Evolutionary conservation across 2,113 vertebrate genomes (phyloP).

Genomic region (Carassius carassius): DNA sequence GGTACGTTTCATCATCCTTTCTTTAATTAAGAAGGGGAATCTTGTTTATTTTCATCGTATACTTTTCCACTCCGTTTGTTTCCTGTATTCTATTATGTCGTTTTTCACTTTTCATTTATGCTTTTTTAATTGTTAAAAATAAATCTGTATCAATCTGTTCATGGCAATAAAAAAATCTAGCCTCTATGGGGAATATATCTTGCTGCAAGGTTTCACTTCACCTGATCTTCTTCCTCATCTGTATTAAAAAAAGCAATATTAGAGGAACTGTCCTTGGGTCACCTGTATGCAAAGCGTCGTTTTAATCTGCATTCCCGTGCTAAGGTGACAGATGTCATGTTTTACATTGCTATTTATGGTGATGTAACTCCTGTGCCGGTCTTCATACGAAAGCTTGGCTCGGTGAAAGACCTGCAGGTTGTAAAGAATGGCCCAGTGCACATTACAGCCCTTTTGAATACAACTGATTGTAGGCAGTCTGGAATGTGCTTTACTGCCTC

Average conservation of each 20-base stretch:
- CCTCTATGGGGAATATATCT: not conserved
- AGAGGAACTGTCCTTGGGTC: not conserved
- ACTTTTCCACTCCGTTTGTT: not conserved
- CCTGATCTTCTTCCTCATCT: not conserved
- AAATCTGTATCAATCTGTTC: not conserved
- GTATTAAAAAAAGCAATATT: not conserved
- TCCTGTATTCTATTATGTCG: not conserved
- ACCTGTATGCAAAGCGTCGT: not conserved
- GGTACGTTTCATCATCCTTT: slow-evolving; percentile 71
- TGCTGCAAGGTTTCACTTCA: not conserved
- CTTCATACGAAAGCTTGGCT: slow-evolving; percentile 28
- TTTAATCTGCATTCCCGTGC: not conserved
- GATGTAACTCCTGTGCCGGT: slow-evolving; percentile 26
- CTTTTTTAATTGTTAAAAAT: not conserved
- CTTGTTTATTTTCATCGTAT: not conserved
- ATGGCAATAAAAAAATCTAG: not conserved
- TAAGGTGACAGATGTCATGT: slow-evolving; percentile 2
- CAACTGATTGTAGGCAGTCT: slow-evolving; percentile 67
- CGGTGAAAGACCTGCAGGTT: slow-evolving; percentile 34
- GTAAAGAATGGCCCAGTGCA: slow-evolving; percentile 58
- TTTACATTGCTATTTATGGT: slow-evolving; percentile 24
- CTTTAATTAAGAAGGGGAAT: not conserved
- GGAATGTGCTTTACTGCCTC: slow-evolving; percentile 69
- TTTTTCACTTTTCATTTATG: not conserved
- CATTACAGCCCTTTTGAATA: slow-evolving; percentile 61